phyloP scores from a whole-genome alignment of 2,113 vertebrate species.

The Heptranchias perlo region DNA sequence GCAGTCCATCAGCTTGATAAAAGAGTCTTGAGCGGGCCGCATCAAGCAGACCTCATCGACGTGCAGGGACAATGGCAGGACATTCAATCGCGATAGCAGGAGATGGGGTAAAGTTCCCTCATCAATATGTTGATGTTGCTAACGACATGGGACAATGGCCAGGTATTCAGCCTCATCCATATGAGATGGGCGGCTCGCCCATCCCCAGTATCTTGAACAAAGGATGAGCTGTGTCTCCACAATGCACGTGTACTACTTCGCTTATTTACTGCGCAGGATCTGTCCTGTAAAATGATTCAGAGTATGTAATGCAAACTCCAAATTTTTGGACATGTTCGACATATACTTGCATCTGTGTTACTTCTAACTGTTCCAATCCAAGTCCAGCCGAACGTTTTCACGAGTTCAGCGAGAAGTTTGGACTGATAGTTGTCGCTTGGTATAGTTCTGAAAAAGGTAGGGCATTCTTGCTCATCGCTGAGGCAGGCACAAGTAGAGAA shows the following conservation, averaged over 20 bases:
- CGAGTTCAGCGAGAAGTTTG: constrained; percentile 33
- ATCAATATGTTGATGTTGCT: no score
- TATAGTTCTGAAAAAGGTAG: constrained; percentile 39
- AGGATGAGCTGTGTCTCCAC: not conserved
- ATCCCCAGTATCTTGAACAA: not conserved
- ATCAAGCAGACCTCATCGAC: no score
- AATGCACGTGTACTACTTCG: not conserved
- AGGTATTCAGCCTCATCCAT: no score
- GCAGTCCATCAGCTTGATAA: no score
- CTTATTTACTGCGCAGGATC: constrained; percentile 20
- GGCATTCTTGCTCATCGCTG: constrained; percentile 31
- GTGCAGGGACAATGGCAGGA: no score
- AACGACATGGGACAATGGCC: no score
- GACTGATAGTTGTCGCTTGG: constrained; percentile 36
- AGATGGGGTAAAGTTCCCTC: no score
- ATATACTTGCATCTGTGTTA: constrained; percentile 32
- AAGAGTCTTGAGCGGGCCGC: no score
- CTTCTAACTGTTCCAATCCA: constrained; percentile 37
- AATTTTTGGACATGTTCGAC: not conserved
- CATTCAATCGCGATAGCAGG: no score
- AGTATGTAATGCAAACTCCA: constrained; percentile 35
- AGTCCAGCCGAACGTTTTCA: constrained; percentile 35
- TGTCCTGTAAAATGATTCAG: constrained; percentile 28
- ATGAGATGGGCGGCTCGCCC: no score
- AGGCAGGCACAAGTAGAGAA: constrained; percentile 36